These are phyloP conservation scores for Drosophila putrida DNA, from an alignment of 2,888 invertebrate genomes.

Conservation along the genomic window DNA sequence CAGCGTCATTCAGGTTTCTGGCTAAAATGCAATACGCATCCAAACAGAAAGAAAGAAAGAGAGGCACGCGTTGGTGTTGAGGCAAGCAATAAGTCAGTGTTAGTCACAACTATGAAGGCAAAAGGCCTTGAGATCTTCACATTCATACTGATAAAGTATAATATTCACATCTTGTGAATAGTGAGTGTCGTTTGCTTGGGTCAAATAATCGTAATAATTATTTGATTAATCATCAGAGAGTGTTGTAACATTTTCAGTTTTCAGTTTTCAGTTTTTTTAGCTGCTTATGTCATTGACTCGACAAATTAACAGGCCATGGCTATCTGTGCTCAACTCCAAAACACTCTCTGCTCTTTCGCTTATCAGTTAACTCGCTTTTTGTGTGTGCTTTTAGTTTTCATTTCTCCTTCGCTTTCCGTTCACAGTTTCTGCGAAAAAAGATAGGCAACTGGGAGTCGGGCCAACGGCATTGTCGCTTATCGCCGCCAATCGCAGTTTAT, in stretches of 20 bases:
- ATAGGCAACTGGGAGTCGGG: slow-evolving; percentile 6
- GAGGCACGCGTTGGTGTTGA: slow-evolving; percentile 1
- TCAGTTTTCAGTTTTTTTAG: not conserved
- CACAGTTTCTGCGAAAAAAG: slow-evolving; percentile 44
- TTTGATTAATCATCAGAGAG: slow-evolving; percentile 27
- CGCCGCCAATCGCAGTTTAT: slow-evolving; percentile 64
- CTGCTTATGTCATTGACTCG: slow-evolving; percentile 18
- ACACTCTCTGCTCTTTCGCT: slow-evolving; percentile 17
- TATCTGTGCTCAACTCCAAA: slow-evolving; percentile 6
- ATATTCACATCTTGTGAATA: not conserved
- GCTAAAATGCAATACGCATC: slow-evolving; percentile 25
- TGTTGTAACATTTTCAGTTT: slow-evolving; percentile 13
- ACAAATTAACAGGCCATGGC: slow-evolving; percentile 27
- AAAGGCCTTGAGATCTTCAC: slow-evolving; percentile 22
- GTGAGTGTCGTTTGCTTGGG: slow-evolving; percentile 15
- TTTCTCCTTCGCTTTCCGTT: slow-evolving; percentile 39
- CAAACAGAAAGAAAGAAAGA: slow-evolving; percentile 5
- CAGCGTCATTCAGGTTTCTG: slow-evolving; percentile 12
- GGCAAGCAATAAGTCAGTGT: slow-evolving; percentile 5
- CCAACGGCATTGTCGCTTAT: slow-evolving; percentile 50
- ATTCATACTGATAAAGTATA: not conserved
- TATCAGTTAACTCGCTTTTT: slow-evolving; percentile 40
- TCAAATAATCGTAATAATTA: slow-evolving; percentile 19
- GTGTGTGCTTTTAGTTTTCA: slow-evolving; percentile 13
- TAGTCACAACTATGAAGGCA: slow-evolving; percentile 4